Evolutionary conservation across 2,888 invertebrate species (phyloP).

Genomic region (Plemyria rubiginata): DNA sequence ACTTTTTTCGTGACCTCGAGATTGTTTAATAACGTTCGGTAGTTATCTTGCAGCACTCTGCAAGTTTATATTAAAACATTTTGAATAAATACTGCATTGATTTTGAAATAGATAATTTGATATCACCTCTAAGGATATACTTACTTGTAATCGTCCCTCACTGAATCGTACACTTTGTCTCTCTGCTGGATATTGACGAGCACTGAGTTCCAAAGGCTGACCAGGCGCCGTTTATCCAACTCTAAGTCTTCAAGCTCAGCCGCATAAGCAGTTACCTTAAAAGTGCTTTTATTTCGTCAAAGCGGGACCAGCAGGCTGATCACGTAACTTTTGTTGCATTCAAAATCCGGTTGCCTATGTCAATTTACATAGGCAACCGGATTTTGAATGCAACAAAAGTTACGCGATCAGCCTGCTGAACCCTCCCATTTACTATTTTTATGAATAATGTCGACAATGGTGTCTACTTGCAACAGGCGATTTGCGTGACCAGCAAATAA

Average conservation of each 20-base stretch:
- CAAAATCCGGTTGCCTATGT: too few relatives aligned
- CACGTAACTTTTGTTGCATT: too few relatives aligned
- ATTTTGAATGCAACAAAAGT: too few relatives aligned
- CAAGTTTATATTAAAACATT: constrained; percentile 6
- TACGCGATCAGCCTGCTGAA: too few relatives aligned
- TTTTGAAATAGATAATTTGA: background rate
- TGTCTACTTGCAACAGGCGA: too few relatives aligned
- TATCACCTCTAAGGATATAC: background rate
- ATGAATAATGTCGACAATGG: too few relatives aligned
- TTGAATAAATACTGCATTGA: background rate
- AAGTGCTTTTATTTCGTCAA: background rate
- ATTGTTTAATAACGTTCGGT: constrained; percentile 82
- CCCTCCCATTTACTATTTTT: too few relatives aligned
- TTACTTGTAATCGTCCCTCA: constrained; percentile 84
- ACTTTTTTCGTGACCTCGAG: constrained; percentile 88
- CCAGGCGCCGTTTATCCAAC: constrained; percentile 88
- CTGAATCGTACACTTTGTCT: constrained; percentile 87
- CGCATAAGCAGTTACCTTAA: constrained; percentile 87
- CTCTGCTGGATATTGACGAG: constrained; percentile 88
- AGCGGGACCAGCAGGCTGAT: background rate
- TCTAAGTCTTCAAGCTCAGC: constrained; percentile 90
- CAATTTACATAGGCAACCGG: too few relatives aligned
- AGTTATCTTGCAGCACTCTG: constrained; percentile 85
- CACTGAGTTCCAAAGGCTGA: constrained; percentile 90
- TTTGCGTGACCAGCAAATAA: too few relatives aligned